Evolutionary conservation across 2,888 invertebrate species (phyloP).

Genomic region (Argynnis bischoffii): DNA sequence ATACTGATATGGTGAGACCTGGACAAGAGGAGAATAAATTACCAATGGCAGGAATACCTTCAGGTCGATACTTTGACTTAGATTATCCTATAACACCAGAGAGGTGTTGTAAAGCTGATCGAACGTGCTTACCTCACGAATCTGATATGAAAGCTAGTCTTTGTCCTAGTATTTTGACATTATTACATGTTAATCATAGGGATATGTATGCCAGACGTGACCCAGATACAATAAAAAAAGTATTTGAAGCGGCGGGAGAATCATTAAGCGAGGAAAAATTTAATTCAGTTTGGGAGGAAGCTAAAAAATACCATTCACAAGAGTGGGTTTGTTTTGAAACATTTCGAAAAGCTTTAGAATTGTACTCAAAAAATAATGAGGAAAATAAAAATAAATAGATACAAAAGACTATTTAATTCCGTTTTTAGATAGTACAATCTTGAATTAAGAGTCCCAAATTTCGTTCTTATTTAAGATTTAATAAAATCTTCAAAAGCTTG

Average conservation of each 20-base stretch:
- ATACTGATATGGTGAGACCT: constrained; percentile 68
- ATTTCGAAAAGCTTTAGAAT: constrained; percentile 61
- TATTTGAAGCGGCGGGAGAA: constrained; percentile 80
- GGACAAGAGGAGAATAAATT: constrained; percentile 50
- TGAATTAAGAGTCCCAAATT: neutral
- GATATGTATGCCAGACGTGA: constrained; percentile 68
- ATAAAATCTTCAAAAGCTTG: constrained; percentile 65
- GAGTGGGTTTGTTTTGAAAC: constrained; percentile 82
- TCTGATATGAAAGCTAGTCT: constrained; percentile 62
- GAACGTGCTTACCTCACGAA: constrained; percentile 61
- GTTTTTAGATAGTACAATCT: neutral
- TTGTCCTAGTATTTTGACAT: constrained; percentile 61
- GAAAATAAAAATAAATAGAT: constrained; percentile 12
- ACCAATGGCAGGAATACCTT: constrained; percentile 65
- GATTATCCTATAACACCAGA: constrained; percentile 64
- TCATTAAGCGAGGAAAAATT: constrained; percentile 75
- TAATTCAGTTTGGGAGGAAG: constrained; percentile 75
- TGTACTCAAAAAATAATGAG: constrained; percentile 35
- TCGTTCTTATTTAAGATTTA: constrained; percentile 40
- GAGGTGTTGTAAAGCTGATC: constrained; percentile 54
- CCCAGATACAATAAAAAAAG: constrained; percentile 59
- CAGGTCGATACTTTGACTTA: constrained; percentile 68
- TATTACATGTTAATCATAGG: constrained; percentile 61
- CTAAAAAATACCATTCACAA: constrained; percentile 71
- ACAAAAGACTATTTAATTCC: neutral